Base-by-base conservation (phyloP, 2,888 invertebrate genomes). In the Rosalia funebris region DNA sequence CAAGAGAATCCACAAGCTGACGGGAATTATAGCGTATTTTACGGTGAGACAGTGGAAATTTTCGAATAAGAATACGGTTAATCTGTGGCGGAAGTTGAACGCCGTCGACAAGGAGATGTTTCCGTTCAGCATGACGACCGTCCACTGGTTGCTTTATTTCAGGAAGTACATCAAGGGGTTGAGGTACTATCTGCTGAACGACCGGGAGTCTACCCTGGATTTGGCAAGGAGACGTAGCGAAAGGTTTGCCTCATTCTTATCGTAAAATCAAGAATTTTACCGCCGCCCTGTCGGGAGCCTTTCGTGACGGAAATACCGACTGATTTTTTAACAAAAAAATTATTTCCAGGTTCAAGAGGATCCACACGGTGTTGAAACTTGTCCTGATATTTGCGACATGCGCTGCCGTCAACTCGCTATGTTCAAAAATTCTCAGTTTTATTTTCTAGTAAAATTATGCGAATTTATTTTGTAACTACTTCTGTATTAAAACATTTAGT, bases 1-100 rank as follows among this genome's bases (percentile, higher is more conserved):
- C 79, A 85, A 84, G 62, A 93, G 92, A 78, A 87, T 96, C 45
- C 90, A 93, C 78, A 91, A 89, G 78, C 90, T 94, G 65, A 85
- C 89, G 2, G 84, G 87, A 1, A 87, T 90, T 0, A 75, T 96
- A 15, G 83, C 87, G 0, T 93, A 90, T 77, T 96, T 96, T 81
- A 87, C 87, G 52, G 87, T 85, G 15, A 83, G 86, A n/a, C 86
- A 90, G 54, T 94, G 95, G 86, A 77, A 77, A 0, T 93, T 93
- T 77, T 83, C 85, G 31, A 89, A 89, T 64, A 79, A 83, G 45
- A 89, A 92, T 73, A 87, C 88, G 0, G 78, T 84, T 15, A 78
- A 79, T 9, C 80, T 91, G 1, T 89, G 88, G 88, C 77, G 76
- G n/a, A 82, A 82, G 41, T 71, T 88, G 64, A 81, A 81, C 59